Evolutionary conservation across 2,888 invertebrate genomes (phyloP).

Genomic region (Drosophila histrio): DNA sequence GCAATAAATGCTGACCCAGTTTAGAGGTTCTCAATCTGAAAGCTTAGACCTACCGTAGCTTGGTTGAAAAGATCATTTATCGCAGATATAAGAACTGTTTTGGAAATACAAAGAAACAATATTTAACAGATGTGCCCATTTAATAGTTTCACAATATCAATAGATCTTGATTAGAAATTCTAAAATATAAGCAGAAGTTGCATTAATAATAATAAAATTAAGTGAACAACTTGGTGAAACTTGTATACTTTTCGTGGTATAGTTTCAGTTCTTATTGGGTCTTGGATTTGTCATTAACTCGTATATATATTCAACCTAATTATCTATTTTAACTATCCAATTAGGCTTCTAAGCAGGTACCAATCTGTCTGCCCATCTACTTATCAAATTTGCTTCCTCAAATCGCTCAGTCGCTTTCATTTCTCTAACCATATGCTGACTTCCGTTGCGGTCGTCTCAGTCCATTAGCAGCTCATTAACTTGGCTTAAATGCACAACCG

Average conservation of each 20-base stretch:
- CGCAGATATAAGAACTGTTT: neutral
- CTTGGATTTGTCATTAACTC: neutral
- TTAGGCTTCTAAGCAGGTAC: slow-evolving; percentile 39
- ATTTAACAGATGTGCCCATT: no score
- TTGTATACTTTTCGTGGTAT: neutral
- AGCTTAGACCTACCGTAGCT: neutral
- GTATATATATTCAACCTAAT: neutral
- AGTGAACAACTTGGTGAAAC: neutral
- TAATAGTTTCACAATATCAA: neutral
- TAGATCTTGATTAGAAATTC: neutral
- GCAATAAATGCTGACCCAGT: slow-evolving; percentile 27
- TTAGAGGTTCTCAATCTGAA: slow-evolving; percentile 1
- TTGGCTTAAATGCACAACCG: slow-evolving; percentile 47
- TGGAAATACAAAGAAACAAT: neutral
- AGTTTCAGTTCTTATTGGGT: neutral
- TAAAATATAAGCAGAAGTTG: neutral
- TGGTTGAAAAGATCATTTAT: neutral
- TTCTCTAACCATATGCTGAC: slow-evolving; percentile 55
- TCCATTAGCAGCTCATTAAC: slow-evolving; percentile 62
- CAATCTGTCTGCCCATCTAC: slow-evolving; percentile 46
- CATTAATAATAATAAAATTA: neutral
- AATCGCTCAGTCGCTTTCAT: slow-evolving; percentile 61
- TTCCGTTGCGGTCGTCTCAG: slow-evolving; percentile 44
- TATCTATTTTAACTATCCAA: slow-evolving; percentile 21
- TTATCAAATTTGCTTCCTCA: slow-evolving; percentile 49